These are phyloP conservation scores for Epinephelus fuscoguttatus DNA, from an alignment of 2,113 vertebrate genomes.

Conservation along the genomic window DNA sequence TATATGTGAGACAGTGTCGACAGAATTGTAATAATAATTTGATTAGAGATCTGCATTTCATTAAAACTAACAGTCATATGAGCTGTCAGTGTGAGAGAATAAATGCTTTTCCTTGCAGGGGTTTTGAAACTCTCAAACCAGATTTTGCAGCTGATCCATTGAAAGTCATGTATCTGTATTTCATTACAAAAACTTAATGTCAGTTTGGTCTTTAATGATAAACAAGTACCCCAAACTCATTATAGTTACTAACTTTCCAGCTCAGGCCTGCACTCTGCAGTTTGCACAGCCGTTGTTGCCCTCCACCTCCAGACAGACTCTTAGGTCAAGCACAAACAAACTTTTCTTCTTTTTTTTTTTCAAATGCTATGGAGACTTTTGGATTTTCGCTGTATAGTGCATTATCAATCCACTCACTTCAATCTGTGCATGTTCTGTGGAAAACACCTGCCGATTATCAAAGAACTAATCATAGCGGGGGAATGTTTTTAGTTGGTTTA, in stretches of 20 bases:
- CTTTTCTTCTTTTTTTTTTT: no score
- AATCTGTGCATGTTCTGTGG: not conserved
- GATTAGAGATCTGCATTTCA: not conserved
- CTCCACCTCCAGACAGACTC: slow-evolving; percentile 10
- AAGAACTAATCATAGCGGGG: not conserved
- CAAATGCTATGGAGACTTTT: not conserved
- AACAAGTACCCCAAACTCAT: not conserved
- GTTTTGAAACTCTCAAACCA: not conserved
- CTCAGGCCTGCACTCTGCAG: not conserved
- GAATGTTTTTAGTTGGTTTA: not conserved
- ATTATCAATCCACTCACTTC: not conserved
- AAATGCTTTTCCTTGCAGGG: not conserved
- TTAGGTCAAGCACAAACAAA: not conserved
- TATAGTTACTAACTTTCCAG: not conserved
- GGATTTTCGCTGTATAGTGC: not conserved
- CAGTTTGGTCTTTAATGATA: not conserved
- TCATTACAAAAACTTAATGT: not conserved
- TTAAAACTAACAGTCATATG: not conserved
- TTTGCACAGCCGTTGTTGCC: not conserved
- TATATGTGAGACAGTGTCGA: not conserved
- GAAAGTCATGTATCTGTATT: not conserved
- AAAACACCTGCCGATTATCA: slow-evolving; percentile 2
- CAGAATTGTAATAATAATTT: not conserved
- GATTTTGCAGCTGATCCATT: not conserved
- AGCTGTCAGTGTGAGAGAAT: not conserved